Conservation (phyloP, 2,797 vertebrate genomes). For the Sebastes iracundus region DNA sequence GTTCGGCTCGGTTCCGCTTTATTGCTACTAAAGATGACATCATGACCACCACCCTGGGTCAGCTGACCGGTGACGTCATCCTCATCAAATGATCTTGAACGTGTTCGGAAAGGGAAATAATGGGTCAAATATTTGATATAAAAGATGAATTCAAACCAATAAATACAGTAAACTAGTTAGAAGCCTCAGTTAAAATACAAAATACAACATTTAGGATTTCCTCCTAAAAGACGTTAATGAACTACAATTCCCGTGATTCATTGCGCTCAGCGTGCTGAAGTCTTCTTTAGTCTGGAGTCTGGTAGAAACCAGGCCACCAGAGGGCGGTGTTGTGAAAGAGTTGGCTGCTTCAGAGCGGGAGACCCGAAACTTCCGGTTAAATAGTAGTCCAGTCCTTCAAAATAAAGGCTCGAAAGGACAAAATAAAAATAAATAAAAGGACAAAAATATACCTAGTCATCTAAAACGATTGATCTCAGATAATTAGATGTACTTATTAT, state of each 20-base stretch:
- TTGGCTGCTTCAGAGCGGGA: too few relatives aligned
- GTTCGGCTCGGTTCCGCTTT: neutral
- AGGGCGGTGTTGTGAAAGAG: slow-evolving; percentile 12
- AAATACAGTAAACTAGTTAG: too few relatives aligned
- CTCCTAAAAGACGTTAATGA: neutral
- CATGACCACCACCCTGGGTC: slow-evolving; percentile 40
- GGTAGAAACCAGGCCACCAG: slow-evolving; percentile 25
- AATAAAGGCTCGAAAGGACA: neutral
- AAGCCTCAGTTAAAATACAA: too few relatives aligned
- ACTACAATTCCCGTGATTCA: neutral
- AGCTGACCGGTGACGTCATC: slow-evolving; percentile 40
- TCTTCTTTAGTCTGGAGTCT: neutral
- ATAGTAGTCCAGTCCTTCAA: neutral
- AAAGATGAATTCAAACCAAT: too few relatives aligned
- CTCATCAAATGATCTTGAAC: too few relatives aligned
- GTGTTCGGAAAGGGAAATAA: too few relatives aligned
- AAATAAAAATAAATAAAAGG: neutral
- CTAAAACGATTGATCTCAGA: neutral
- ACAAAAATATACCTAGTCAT: neutral
- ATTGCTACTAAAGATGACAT: slow-evolving; percentile 35
- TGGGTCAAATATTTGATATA: too few relatives aligned
- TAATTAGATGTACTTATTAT: neutral
- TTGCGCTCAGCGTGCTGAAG: neutral
- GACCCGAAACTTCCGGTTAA: neutral
- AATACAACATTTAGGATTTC: neutral